Evolutionary conservation across 2,113 vertebrate species (phyloP).

Genomic region (Patagioenas fasciata): DNA sequence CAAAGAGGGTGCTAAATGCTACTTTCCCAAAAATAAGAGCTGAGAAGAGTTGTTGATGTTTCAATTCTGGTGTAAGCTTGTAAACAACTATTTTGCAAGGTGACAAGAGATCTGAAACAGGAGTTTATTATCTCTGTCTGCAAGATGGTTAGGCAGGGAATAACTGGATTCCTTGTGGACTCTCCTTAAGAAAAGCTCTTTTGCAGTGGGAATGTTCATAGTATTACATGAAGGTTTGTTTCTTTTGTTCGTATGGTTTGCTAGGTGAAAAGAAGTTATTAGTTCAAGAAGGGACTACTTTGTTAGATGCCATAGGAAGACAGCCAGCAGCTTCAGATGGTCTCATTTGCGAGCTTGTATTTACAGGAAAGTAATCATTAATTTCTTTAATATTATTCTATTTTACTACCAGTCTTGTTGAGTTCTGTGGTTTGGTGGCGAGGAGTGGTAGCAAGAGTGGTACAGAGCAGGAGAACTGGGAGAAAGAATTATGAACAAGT

Average conservation of each 20-base stretch:
- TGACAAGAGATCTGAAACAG: background rate
- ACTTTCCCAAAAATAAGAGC: background rate
- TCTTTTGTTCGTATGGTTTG: background rate
- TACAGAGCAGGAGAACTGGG: background rate
- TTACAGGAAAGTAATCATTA: background rate
- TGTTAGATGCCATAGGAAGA: background rate
- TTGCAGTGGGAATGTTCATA: background rate
- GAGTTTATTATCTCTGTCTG: background rate
- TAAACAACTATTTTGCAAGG: background rate
- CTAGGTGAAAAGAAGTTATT: background rate
- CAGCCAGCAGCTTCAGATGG: background rate
- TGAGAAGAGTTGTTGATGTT: background rate
- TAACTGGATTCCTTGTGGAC: background rate
- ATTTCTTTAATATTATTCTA: background rate
- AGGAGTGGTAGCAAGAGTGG: background rate
- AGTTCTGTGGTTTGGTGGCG: background rate
- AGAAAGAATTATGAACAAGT: background rate
- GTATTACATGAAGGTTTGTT: background rate
- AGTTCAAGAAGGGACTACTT: background rate
- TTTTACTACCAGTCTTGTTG: background rate
- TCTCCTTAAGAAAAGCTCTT: background rate
- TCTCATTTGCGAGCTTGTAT: background rate
- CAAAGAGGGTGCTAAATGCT: background rate
- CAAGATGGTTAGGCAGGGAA: background rate
- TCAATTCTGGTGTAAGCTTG: background rate